Conservation (phyloP, 2,888 invertebrate genomes). For the Napeogenes inachia region DNA sequence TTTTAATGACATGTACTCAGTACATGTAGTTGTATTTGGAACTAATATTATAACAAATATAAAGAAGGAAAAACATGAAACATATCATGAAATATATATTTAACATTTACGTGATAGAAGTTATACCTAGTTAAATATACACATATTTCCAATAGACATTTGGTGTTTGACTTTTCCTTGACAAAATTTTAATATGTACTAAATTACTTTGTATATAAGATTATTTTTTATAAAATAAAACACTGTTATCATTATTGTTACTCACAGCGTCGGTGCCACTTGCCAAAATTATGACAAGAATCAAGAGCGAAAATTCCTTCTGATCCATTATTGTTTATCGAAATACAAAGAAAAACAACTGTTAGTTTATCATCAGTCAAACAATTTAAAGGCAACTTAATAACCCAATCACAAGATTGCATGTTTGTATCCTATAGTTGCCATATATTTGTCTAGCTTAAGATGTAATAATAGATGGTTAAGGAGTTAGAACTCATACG, state of each 20-base stretch:
- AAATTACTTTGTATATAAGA: too few species aligned
- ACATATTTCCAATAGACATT: too few species aligned
- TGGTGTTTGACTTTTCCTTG: too few species aligned
- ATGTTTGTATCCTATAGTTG: conserved; percentile 12
- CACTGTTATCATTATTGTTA: conserved; percentile 23
- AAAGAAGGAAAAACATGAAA: too few species aligned
- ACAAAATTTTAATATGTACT: too few species aligned
- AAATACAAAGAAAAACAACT: conserved; percentile 24
- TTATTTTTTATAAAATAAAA: too few species aligned
- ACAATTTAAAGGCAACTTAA: conserved; percentile 38
- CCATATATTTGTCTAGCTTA: conserved; percentile 5
- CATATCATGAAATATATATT: too few species aligned
- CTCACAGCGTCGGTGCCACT: conserved; percentile 50
- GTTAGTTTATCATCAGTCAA: conserved; percentile 14
- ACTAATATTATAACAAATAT: too few species aligned
- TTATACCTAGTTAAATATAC: too few species aligned
- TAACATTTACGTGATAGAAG: too few species aligned
- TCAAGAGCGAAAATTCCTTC: conserved; percentile 38
- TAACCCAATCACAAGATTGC: conserved; percentile 25
- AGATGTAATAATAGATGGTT: conserved; percentile 10
- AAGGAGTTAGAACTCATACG: not conserved
- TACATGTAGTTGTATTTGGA: not conserved
- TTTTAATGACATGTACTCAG: not conserved
- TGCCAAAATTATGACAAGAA: conserved; percentile 39
- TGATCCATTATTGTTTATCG: conserved; percentile 34